Base-by-base conservation (phyloP, 2,797 vertebrate species). In the Helarctos malayanus region DNA sequence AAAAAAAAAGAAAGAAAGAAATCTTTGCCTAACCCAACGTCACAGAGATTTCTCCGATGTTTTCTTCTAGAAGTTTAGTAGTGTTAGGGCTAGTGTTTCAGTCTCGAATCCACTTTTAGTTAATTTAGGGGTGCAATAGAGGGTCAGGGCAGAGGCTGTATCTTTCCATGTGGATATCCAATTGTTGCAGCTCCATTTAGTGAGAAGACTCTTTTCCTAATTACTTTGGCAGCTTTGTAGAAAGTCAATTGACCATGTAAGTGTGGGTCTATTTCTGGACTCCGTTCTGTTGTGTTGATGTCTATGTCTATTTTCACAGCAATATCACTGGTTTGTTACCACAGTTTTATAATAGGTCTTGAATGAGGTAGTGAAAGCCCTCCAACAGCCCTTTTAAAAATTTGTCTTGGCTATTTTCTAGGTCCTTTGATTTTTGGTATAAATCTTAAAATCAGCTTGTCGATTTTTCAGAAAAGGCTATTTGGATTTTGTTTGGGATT, bases 341-440 rank as follows among this genome's bases (percentile, higher is more conserved):
- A n/a, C 56, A 61, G 45, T 61, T 83, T 76, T 45, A 35, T 32
- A 23, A 75, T 71, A 23, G 27, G 52, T 85, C 52, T 79, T 47
- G 32, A 76, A 68, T 57, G 29, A 82, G 23, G 32, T 57, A 54
- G 19, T 23, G 2, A n/a, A 76, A 49, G 49, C 27, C 59, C n/a
- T 59, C 59, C 23, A 56, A 32, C 14, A 63, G 38, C 45, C 35
- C 65, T 79, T 80, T 59, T 54, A 35, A 81, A 75, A 81, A 73
- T 11, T 45, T 47, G 10, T 49, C 73, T 75, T 71, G 32, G 10
- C 27, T 88, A 57, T 38, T 47, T 52, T 69, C 81, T 83, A 23
- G 59, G 57, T 83, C 81, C 38, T 61, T 94, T 88, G 92, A 19
- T 63, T 81, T 81, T 80, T 80, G 73, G 49, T n/a, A 56, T 89